phyloP scores from a whole-genome alignment of 2,888 invertebrate species.

The Clusia tigrina region DNA sequence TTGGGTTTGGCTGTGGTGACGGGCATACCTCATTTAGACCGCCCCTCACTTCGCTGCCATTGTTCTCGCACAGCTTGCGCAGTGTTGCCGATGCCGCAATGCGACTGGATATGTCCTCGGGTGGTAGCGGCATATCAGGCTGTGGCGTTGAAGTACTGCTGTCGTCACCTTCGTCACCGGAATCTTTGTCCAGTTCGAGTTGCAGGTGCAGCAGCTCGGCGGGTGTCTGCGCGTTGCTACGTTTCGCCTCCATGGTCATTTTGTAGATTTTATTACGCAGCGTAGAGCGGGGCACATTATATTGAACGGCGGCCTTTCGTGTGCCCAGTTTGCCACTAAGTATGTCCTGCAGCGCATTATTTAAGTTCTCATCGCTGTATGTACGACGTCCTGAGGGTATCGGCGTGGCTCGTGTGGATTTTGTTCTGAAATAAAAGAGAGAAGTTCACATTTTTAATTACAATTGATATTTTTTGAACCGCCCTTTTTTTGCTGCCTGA shows the following conservation, averaged over 20 bases:
- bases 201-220: constrained; percentile 43
- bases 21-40: neutral
- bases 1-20: neutral
- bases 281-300: constrained; percentile 96
- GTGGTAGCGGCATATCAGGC: constrained; percentile 32
- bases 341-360: constrained; percentile 92
- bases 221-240: constrained; percentile 61
- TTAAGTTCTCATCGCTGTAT: constrained; percentile 96
- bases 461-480: too few relatives aligned
- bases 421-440: constrained; percentile 67
- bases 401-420: constrained; percentile 70
- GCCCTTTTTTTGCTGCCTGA: too few relatives aligned
- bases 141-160: constrained; percentile 67
- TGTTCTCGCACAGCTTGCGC: constrained; percentile 51
- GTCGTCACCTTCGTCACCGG: constrained; percentile 64
- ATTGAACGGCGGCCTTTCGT: constrained; percentile 90
- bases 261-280: constrained; percentile 95
- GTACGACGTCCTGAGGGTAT: constrained; percentile 73
- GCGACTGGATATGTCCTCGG: constrained; percentile 44
- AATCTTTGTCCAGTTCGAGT: constrained; percentile 50
- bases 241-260: constrained; percentile 73
- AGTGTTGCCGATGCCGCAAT: constrained; percentile 48
- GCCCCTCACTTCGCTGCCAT: constrained; percentile 48
- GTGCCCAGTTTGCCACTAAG: constrained; percentile 92
- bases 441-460: too few relatives aligned